Evolutionary conservation across 2,888 invertebrate species (phyloP), one percentile per base, ranked within the genome.

Genomic region (Caradrina clavipalpis): DNA sequence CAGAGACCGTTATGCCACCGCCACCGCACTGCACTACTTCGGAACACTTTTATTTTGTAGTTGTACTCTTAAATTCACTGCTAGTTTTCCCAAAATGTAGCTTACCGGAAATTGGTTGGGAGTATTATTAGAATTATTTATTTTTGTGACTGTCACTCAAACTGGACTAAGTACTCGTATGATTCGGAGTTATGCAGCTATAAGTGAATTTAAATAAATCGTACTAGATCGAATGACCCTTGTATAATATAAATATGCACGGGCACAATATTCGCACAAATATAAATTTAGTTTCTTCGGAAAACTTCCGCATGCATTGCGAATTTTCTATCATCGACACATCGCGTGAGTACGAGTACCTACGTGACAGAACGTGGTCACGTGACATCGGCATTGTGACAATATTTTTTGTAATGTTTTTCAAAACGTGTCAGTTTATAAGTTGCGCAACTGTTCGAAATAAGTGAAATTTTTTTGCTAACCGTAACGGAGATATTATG

Each of bases 401-500:
- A 62, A 31, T 22, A 26, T 19, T 63, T 45, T 49, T 54, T n/a
- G n/a, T 58, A 26, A 15, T 65, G 35, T 61, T 54, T 58, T 55
- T 45, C 58, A 53, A 76, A 78, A 81, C 62, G 74, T 80, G 70
- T 73, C 76, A 57, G 64, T 86, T 85, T 77, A 63, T 77, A 71
- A 56, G 68, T 87, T 87, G 75, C 82, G 76, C 83, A 87, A 86
- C 76, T 76, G 76, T 72, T 79, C 80, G 60, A 82, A 83, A 85
- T 85, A 87, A 89, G 89, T 90, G 89, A 90, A 88, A 90, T 87
- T 85, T 84, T 81, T 88, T 90, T 89, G 87, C 88, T 84, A 88
- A 80, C 85, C 81, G 76, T 85, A 86, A 86, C 87, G 88, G 88
- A 89, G 86, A 89, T 89, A 72, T 54, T 57, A 84, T 86, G 86